These are phyloP conservation scores for Epiperipatus broadwayi DNA, from an alignment of 2,888 invertebrate genomes.

Conservation along the genomic window DNA sequence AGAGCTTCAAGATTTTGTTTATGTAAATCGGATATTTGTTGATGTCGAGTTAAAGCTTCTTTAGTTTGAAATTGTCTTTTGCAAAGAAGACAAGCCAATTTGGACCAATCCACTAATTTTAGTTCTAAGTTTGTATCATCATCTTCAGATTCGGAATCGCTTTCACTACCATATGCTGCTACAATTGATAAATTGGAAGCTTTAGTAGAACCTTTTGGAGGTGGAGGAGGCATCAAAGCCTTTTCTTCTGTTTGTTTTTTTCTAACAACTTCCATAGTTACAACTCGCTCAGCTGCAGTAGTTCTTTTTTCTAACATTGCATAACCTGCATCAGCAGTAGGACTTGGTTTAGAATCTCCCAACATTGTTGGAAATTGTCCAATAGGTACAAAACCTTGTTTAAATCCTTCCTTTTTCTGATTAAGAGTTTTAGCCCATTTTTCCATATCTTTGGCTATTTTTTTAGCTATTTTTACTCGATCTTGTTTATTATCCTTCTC, in stretches of 20 bases:
- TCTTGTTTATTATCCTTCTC: conserved; percentile 67
- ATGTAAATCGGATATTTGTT: conserved; percentile 79
- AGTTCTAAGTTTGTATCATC: conserved; percentile 31
- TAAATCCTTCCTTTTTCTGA: conserved; percentile 63
- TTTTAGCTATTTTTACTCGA: conserved; percentile 90
- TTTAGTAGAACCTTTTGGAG: too few relatives aligned
- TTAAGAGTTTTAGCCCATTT: conserved; percentile 92
- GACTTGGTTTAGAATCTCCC: conserved; percentile 33
- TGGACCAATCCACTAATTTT: conserved; percentile 52
- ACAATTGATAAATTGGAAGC: conserved; percentile 38
- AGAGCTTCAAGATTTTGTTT: conserved; percentile 54
- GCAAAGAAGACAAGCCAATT: conserved; percentile 78
- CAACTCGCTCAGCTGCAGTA: conserved; percentile 18
- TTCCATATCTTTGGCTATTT: conserved; percentile 86
- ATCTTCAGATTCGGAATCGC: conserved; percentile 40
- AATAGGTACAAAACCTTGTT: conserved; percentile 22
- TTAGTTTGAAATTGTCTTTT: conserved; percentile 78
- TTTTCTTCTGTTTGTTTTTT: conserved; percentile 22
- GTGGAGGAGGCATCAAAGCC: conserved; percentile 25
- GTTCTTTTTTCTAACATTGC: conserved; percentile 62
- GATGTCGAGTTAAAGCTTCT: conserved; percentile 69
- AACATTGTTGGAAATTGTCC: conserved; percentile 23
- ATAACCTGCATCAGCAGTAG: conserved; percentile 79
- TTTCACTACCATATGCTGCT: conserved; percentile 57
- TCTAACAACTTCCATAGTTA: conserved; percentile 17